Percentiles rank a stretch among this genome's conserved stretches.
Evolutionary conservation across 92 coral and sea anemone genomes (phyloP).

Genomic region (Bergia sp.): DNA sequence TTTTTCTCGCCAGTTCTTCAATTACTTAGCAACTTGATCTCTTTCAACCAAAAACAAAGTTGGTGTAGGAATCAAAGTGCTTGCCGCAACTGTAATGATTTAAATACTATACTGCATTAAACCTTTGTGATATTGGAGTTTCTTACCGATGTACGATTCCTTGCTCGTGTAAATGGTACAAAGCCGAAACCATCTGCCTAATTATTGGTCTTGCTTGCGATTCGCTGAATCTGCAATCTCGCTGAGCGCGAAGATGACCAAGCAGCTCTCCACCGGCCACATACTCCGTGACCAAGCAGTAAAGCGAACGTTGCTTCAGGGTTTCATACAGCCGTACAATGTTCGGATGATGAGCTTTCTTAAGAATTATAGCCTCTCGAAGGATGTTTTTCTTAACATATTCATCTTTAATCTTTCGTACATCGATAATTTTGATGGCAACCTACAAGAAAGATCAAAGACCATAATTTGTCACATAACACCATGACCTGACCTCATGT

Average conservation of each 20-base stretch:
- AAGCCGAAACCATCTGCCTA: conserved; percentile 90
- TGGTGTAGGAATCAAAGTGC: neutral
- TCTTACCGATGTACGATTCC: conserved; percentile 96
- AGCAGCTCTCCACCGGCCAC: conserved; percentile 96
- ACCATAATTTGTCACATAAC: neutral
- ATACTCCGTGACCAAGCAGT: conserved; percentile 85
- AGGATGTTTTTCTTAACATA: conserved; percentile 77
- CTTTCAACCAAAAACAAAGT: neutral
- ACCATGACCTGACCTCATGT: conserved; percentile 39
- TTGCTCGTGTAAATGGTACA: conserved; percentile 86
- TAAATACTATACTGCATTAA: neutral
- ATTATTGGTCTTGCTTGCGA: conserved; percentile 88
- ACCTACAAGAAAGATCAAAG: conserved; percentile 66
- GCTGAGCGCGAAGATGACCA: conserved; percentile 69
- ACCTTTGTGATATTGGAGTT: neutral
- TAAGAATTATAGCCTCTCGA: conserved; percentile 87
- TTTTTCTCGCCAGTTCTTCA: conserved; percentile 6
- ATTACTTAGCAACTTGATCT: neutral
- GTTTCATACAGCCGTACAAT: conserved; percentile 90
- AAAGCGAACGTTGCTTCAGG: conserved; percentile 72
- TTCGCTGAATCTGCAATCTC: conserved; percentile 83
- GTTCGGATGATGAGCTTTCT: conserved; percentile 86
- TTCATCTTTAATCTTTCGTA: conserved; percentile 81
- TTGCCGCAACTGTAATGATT: neutral
- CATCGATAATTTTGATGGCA: conserved; percentile 89